Evolutionary conservation across 2,888 invertebrate species (phyloP).

Genomic region (Ctenicera cuprea): DNA sequence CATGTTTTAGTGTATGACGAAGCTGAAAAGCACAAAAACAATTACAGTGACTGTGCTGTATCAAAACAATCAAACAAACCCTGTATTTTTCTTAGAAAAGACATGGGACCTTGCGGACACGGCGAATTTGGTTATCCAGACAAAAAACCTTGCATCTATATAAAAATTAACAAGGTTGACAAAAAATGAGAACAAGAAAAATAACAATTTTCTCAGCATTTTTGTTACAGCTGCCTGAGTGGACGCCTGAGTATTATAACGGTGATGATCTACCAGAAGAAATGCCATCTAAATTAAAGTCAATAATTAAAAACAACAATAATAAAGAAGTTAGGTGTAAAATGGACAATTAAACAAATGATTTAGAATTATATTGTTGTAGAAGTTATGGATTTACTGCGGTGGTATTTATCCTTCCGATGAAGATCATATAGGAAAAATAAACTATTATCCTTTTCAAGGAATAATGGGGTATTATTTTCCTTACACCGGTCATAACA

Average conservation of each 20-base stretch:
- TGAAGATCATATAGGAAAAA: constrained; percentile 75
- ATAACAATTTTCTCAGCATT: constrained; percentile 65
- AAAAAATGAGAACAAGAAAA: constrained; percentile 60
- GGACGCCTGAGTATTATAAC: constrained; percentile 34
- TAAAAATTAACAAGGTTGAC: constrained; percentile 64
- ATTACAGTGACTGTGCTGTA: constrained; percentile 46
- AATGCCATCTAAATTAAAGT: constrained; percentile 34
- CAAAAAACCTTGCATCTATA: constrained; percentile 60
- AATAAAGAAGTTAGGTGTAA: constrained; percentile 4
- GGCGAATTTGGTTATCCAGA: constrained; percentile 58
- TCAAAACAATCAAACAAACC: constrained; percentile 38
- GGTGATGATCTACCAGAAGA: constrained; percentile 30
- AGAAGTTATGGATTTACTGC: constrained; percentile 73
- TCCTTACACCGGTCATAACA: constrained; percentile 77
- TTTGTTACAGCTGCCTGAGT: constrained; percentile 41
- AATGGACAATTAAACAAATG: background rate
- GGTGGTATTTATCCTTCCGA: constrained; percentile 76
- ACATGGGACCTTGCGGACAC: constrained; percentile 60
- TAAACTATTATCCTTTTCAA: constrained; percentile 74
- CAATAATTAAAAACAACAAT: background rate
- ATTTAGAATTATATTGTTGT: background rate
- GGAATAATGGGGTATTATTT: constrained; percentile 76
- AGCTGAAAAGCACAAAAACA: constrained; percentile 2
- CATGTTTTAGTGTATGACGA: constrained; percentile 51
- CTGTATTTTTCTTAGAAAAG: constrained; percentile 56